Evolutionary conservation across 2,888 invertebrate species (phyloP), one percentile per base, ranked within the genome.

Genomic region (Kuschelorhynchus macadamiae): DNA sequence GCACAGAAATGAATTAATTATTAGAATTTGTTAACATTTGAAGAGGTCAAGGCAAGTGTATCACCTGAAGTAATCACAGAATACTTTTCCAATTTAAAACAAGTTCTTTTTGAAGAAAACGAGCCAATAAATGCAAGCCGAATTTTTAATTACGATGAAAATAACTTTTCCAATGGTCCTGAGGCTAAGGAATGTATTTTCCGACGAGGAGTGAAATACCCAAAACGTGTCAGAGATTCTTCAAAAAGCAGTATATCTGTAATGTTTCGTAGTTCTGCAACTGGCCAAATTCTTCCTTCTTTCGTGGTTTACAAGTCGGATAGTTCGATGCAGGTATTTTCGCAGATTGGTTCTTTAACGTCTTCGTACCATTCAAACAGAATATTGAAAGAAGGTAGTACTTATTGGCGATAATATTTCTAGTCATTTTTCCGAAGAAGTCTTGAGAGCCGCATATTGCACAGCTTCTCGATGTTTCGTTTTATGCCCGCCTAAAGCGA

Each of bases 321-420:
- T n/a, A n/a, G n/a, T n/a, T n/a, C n/a, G n/a, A n/a, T n/a, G n/a
- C n/a, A n/a, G n/a, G n/a, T n/a, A n/a, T n/a, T n/a, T n/a, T n/a
- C n/a, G n/a, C n/a, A n/a, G n/a, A n/a, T n/a, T n/a, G n/a, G n/a
- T n/a, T n/a, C n/a, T n/a, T n/a, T n/a, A n/a, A n/a, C n/a, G n/a
- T n/a, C n/a, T n/a, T n/a, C n/a, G n/a, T n/a, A n/a, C n/a, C n/a
- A n/a, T n/a, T n/a, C n/a, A n/a, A 14, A 12, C 39, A 5, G 39
- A 39, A 14, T 39, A 32, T 32, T 69, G 72, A 17, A 63, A 50
- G 41, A 73, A 71, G 32, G 32, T 32, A 21, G 60, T 61, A 16
- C 33, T 71, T 20, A 46, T 72, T 17, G 71, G 70, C 5, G 67
- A 72, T 61, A 73, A 73, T 61, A 44, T 66, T 20, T 57, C 59